These are phyloP conservation scores for Parnassius smintheus DNA, from an alignment of 2,888 invertebrate species.

Conservation along the genomic window DNA sequence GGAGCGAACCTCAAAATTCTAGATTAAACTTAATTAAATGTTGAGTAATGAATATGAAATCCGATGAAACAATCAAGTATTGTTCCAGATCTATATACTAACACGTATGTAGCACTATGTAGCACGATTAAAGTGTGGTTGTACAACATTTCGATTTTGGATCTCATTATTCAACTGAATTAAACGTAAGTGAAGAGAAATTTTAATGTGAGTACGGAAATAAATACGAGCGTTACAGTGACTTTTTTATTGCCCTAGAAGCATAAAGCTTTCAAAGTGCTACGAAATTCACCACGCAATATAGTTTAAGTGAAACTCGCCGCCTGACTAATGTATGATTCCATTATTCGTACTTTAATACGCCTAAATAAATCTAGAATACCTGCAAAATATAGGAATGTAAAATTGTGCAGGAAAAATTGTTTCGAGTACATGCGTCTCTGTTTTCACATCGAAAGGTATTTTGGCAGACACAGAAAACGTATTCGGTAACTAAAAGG, in stretches of 20 bases:
- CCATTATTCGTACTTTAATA: slow-evolving; percentile 10
- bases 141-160: slow-evolving; percentile 19
- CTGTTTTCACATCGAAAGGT: slow-evolving; percentile 25
- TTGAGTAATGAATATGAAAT: slow-evolving; percentile 66
- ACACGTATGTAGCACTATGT: no score
- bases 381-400: slow-evolving; percentile 1
- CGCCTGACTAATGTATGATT: slow-evolving; percentile 15
- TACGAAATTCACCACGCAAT: slow-evolving; percentile 18
- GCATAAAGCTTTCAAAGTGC: slow-evolving; percentile 21
- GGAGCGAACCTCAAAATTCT: slow-evolving; percentile 67
- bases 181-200: slow-evolving; percentile 14
- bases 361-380: slow-evolving; percentile 12
- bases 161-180: slow-evolving; percentile 22
- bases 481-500: slow-evolving; percentile 53
- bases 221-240: slow-evolving; percentile 24
- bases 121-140: slow-evolving; percentile 14
- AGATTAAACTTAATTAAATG: slow-evolving; percentile 71
- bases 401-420: slow-evolving; percentile 22
- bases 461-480: slow-evolving; percentile 41
- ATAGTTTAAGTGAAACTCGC: slow-evolving; percentile 13
- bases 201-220: slow-evolving; percentile 13
- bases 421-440: slow-evolving; percentile 27
- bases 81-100: slow-evolving; percentile 30
- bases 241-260: slow-evolving; percentile 20
- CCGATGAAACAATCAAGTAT: slow-evolving; percentile 48